phyloP scores from a whole-genome alignment of 2,113 vertebrate genomes.

The Aythya baeri region DNA sequence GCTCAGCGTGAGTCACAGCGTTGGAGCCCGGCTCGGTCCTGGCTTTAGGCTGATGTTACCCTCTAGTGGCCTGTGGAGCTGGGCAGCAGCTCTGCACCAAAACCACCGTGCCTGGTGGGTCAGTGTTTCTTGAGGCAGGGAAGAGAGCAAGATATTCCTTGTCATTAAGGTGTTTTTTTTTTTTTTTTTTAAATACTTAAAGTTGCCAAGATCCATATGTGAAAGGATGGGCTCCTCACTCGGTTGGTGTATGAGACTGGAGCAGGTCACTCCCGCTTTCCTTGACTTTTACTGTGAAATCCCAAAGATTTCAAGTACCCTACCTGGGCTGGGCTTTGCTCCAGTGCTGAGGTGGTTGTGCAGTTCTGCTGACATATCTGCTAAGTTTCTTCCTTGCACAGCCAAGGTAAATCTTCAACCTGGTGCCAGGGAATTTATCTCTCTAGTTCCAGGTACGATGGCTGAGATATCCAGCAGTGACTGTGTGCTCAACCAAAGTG shows the following conservation, averaged over 20 bases:
- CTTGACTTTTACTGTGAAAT: background rate
- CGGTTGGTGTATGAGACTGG: background rate
- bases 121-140: background rate
- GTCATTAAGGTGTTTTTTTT: background rate
- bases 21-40: background rate
- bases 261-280: background rate
- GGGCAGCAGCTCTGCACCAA: background rate
- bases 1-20: background rate
- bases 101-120: accelerated
- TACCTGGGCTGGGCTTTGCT: background rate
- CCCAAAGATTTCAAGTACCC: background rate
- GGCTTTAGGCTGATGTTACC: slow-evolving; percentile 34
- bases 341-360: background rate
- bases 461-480: background rate
- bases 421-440: background rate
- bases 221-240: background rate
- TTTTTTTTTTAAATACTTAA: background rate
- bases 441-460: background rate
- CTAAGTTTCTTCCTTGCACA: background rate
- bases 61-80: slow-evolving; percentile 7
- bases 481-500: background rate
- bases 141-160: background rate
- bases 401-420: background rate
- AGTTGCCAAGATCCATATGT: accelerated
- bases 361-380: background rate